Conservation (phyloP, 1,140 invertebrate genomes). For the Leptinotarsa defecta region DNA sequence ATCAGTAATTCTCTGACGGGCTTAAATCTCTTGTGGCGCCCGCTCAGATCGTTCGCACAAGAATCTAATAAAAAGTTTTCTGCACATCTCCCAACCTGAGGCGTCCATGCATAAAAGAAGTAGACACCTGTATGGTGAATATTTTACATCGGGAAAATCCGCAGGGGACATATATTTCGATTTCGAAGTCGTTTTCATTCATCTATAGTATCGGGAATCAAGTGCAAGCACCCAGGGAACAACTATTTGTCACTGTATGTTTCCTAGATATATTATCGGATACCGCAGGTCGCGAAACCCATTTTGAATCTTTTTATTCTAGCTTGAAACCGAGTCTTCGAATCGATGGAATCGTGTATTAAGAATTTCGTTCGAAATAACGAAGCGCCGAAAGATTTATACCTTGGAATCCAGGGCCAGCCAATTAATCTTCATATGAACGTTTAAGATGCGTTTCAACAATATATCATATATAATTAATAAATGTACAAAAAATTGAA, state of each 20-base stretch:
- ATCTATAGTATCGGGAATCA: conserved; percentile 8
- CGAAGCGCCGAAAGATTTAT: too few species aligned
- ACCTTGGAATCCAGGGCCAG: too few species aligned
- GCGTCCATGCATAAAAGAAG: conserved; percentile 17
- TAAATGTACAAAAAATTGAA: too few species aligned
- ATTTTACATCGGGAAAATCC: neutral
- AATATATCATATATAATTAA: too few species aligned
- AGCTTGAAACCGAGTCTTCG: too few species aligned
- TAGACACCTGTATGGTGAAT: conserved; percentile 20
- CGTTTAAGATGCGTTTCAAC: too few species aligned
- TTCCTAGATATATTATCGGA: too few species aligned
- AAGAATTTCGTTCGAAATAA: too few species aligned
- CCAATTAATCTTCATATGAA: too few species aligned
- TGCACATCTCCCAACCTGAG: neutral
- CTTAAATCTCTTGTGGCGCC: neutral
- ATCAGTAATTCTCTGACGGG: neutral
- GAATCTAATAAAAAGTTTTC: conserved; percentile 19
- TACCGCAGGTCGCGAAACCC: too few species aligned
- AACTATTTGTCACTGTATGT: neutral
- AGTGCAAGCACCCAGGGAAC: neutral
- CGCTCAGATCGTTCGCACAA: neutral
- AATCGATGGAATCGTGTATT: too few species aligned
- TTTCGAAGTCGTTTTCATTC: conserved; percentile 6
- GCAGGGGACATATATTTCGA: neutral
- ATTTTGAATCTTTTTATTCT: too few species aligned